These are phyloP conservation scores for Chrysemys picta DNA, from an alignment of 2,113 vertebrate genomes.

Conservation along the genomic window DNA sequence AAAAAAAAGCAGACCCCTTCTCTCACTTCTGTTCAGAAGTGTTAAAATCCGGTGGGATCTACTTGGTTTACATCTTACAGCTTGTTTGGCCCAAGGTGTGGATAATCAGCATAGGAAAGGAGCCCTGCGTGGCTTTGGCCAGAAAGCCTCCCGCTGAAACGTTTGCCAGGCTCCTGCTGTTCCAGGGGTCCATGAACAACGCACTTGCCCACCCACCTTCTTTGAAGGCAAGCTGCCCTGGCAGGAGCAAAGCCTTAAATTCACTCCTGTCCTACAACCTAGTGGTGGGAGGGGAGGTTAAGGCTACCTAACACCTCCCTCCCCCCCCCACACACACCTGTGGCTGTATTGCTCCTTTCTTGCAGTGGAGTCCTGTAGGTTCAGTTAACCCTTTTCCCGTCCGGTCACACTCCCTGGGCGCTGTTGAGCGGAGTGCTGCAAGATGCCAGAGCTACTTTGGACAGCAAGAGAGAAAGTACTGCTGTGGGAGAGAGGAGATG, in stretches of 20 bases:
- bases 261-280: not conserved
- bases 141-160: not conserved
- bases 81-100: no score
- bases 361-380: not conserved
- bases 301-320: no score
- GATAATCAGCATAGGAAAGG: no score
- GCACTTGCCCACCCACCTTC: no score
- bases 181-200: no score
- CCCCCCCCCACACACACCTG: no score
- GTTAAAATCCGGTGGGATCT: not conserved
- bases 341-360: no score
- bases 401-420: not conserved
- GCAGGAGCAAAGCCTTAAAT: not conserved
- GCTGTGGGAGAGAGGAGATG: not conserved
- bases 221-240: no score
- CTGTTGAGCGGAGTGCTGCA: not conserved
- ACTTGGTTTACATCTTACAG: not conserved
- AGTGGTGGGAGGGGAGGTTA: no score
- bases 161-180: not conserved
- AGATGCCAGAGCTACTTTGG: not conserved
- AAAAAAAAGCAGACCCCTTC: no score
- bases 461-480: not conserved
- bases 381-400: not conserved
- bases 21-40: not conserved
- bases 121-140: not conserved